Base-by-base conservation (phyloP, 1,140 invertebrate species). In the Probaryconus sp. region DNA sequence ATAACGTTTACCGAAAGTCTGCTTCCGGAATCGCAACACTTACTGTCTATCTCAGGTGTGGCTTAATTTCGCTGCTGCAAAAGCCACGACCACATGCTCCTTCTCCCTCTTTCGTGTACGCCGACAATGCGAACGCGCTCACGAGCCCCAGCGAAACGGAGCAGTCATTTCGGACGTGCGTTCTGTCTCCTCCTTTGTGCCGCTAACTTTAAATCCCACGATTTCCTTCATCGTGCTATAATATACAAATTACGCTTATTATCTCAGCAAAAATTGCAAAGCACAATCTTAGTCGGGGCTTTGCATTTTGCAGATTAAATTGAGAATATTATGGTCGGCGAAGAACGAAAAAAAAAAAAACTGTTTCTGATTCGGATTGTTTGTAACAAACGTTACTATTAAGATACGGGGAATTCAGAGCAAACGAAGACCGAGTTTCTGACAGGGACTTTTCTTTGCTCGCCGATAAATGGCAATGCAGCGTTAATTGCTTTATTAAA, bases 401-500 rank as follows among this genome's bases (percentile, higher is more conserved):
- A n/a, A n/a, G n/a, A n/a, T n/a, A n/a, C n/a, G n/a, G n/a, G n/a
- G n/a, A n/a, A n/a, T n/a, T n/a, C n/a, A n/a, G n/a, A n/a, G n/a
- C n/a, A n/a, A n/a, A n/a, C n/a, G n/a, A n/a, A n/a, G n/a, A n/a
- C n/a, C n/a, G n/a, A n/a, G n/a, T n/a, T n/a, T n/a, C n/a, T 56
- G 51, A 56, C 31, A 55, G 14, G 37, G 17, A 26, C 14, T 47
- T 68, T 50, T 51, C 64, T 26, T 69, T 58, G 35, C 43, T 45
- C 7, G 13, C 38, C 45, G 40, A 72, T 71, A 75, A 75, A 64
- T 58, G 63, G 20, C 53, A 48, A 60, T 64, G 35, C 20, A 42
- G 64, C 68, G 64, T 72, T 71, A 75, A 68, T 75, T 60, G 61
- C 64, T 61, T 70, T 78, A 76, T 76, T 78, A 65, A 72, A 78